phyloP scores from a whole-genome alignment of 1,140 invertebrate genomes.

The Apolygus lucorum region DNA sequence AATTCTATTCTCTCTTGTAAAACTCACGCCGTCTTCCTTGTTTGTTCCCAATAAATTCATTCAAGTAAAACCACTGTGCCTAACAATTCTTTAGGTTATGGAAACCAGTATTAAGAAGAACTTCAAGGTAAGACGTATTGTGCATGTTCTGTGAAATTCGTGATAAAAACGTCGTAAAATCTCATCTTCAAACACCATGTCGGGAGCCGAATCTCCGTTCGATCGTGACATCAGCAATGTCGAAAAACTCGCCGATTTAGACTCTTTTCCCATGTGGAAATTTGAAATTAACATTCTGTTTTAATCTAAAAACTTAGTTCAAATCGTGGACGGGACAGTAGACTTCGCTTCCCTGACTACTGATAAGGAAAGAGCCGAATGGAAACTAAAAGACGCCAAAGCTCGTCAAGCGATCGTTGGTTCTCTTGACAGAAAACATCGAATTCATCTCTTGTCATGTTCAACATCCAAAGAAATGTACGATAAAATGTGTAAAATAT shows the following conservation, averaged over 20 bases:
- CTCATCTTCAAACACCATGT: background rate
- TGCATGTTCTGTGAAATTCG: too few relatives aligned
- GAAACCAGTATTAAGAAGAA: too few relatives aligned
- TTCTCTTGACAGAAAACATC: background rate
- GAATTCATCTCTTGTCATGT: background rate
- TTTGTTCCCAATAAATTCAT: too few relatives aligned
- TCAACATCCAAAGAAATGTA: background rate
- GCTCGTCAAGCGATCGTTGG: background rate
- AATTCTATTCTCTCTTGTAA: too few relatives aligned
- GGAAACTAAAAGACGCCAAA: background rate
- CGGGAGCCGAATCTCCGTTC: background rate
- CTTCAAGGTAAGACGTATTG: too few relatives aligned
- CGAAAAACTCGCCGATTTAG: background rate
- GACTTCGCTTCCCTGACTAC: background rate
- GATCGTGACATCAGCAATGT: background rate
- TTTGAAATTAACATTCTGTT: slow-evolving; percentile 17
- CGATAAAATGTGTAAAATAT: background rate
- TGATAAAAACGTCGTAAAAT: background rate
- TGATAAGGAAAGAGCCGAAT: background rate
- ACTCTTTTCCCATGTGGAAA: slow-evolving; percentile 7
- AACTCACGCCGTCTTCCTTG: too few relatives aligned
- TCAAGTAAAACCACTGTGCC: too few relatives aligned
- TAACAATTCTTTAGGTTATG: too few relatives aligned
- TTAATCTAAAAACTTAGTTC: background rate
- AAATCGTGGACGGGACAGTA: background rate